These are phyloP conservation scores for Protobothrops flavoviridis DNA, from an alignment of 2,113 vertebrate species.

Conservation along the genomic window DNA sequence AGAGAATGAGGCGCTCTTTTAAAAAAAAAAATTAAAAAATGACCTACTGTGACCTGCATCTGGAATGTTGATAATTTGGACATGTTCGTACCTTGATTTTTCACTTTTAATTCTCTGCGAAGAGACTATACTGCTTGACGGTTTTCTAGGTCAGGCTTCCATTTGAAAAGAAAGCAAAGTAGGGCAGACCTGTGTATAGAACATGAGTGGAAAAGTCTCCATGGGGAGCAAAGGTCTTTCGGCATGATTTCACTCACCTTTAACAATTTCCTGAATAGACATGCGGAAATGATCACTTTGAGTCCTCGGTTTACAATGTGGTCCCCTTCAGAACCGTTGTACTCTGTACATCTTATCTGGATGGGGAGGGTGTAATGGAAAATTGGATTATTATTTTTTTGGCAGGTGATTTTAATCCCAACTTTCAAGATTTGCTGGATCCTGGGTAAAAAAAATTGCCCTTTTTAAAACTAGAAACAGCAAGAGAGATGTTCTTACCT, in stretches of 20 bases:
- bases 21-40: neutral
- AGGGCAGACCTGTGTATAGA: neutral
- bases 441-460: neutral
- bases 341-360: neutral
- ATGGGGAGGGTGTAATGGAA: neutral
- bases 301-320: neutral
- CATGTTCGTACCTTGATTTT: neutral
- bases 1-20: neutral
- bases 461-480: neutral
- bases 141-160: neutral
- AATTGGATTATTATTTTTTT: neutral
- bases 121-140: neutral
- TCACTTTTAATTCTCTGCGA: neutral
- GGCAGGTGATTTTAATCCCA: neutral
- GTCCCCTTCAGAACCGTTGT: neutral
- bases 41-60: neutral
- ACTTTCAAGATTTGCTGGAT: neutral
- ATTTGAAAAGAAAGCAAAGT: neutral
- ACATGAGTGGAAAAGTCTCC: neutral
- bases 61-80: neutral
- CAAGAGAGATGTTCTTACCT: neutral
- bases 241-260: neutral
- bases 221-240: neutral
- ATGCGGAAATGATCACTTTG: neutral
- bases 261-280: neutral